These are phyloP conservation scores for Arothron firmamentum DNA, from an alignment of 2,113 vertebrate genomes.

Conservation along the genomic window DNA sequence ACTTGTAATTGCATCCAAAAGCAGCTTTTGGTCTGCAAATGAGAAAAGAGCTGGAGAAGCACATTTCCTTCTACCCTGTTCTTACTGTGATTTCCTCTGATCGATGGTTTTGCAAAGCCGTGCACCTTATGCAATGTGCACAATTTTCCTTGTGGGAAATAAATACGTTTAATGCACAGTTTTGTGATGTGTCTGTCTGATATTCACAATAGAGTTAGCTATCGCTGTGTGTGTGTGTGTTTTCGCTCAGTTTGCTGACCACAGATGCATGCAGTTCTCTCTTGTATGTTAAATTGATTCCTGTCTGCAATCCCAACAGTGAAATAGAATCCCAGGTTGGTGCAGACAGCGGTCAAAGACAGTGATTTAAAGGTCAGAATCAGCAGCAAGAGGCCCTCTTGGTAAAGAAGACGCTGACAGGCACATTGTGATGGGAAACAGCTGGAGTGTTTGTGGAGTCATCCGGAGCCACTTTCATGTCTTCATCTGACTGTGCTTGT, in stretches of 20 bases:
- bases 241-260: constrained; percentile 7
- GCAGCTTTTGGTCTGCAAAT: too few species aligned
- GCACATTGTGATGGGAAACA: constrained; percentile 46
- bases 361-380: constrained; percentile 64
- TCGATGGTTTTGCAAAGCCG: too few species aligned
- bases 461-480: constrained; percentile 51
- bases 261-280: constrained; percentile 24
- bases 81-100: too few species aligned
- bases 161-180: background rate
- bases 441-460: constrained; percentile 44
- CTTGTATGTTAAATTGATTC: constrained; percentile 58
- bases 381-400: constrained; percentile 41
- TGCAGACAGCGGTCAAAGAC: constrained; percentile 45
- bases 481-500: constrained; percentile 35
- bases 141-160: too few species aligned
- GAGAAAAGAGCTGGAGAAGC: too few species aligned
- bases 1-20: too few species aligned
- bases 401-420: constrained; percentile 51
- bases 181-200: constrained; percentile 6
- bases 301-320: constrained; percentile 37
- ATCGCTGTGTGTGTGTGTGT: constrained; percentile 1
- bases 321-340: constrained; percentile 41
- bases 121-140: too few species aligned
- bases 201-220: constrained; percentile 16
- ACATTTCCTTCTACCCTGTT: too few species aligned